Conservation (phyloP, 2,797 vertebrate genomes). For the Hoplostethus mediterraneus region DNA sequence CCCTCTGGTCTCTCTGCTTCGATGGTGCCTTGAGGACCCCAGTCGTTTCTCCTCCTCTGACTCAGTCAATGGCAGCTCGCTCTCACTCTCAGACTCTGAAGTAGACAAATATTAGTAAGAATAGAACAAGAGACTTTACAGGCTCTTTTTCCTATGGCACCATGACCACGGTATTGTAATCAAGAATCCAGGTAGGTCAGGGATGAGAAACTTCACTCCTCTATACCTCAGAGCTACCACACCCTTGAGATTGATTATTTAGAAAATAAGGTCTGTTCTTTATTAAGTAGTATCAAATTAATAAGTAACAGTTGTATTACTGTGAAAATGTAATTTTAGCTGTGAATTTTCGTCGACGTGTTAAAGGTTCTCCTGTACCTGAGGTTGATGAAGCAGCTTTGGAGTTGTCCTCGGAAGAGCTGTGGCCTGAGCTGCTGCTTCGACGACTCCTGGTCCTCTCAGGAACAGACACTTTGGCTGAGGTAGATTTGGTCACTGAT, state of each 20-base stretch:
- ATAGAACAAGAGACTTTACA: too few species aligned
- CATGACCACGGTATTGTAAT: too few species aligned
- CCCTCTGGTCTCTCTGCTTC: constrained; percentile 72
- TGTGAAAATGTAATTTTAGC: too few species aligned
- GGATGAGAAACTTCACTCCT: too few species aligned
- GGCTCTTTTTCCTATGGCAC: too few species aligned
- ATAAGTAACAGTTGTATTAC: too few species aligned
- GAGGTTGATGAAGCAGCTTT: constrained; percentile 86
- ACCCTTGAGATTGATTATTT: too few species aligned
- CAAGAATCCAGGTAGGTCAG: too few species aligned
- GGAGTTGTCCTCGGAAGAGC: constrained; percentile 84
- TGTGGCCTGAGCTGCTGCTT: constrained; percentile 81
- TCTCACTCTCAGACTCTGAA: constrained; percentile 83
- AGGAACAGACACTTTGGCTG: constrained; percentile 84
- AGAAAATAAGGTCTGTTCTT: too few species aligned
- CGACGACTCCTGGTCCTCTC: constrained; percentile 78
- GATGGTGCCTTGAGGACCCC: constrained; percentile 58
- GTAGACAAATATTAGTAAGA: neutral
- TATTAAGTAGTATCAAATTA: too few species aligned
- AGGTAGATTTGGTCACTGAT: constrained; percentile 89
- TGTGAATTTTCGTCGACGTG: neutral
- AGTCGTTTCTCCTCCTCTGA: constrained; percentile 72
- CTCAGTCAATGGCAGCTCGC: constrained; percentile 68
- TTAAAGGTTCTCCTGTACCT: constrained; percentile 74
- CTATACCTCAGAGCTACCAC: too few species aligned